Evolutionary conservation across 1,140 invertebrate species (phyloP), one percentile per base, ranked within the genome.

Genomic region (Lerema accius): DNA sequence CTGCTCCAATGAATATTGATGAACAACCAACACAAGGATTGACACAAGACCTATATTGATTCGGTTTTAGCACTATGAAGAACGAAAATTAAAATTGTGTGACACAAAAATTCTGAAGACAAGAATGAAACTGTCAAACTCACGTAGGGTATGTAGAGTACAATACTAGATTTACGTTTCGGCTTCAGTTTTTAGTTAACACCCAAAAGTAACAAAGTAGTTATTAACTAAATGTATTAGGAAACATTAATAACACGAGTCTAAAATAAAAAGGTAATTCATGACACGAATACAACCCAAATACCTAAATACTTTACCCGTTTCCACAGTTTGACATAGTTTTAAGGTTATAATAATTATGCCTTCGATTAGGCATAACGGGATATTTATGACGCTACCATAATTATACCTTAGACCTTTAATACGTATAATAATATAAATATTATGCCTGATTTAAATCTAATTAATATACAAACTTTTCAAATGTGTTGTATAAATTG

Each of bases 381-480:
- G 26, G 15, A 58, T 35, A 26, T 58, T 58, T 58, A 58, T 46
- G 42, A 46, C 28, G 26, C 55, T 59, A 59, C 55, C 55, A 37
- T 19, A 46, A 37, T 59, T 13, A 48, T 23, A 37, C 15, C 19
- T 19, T 1, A 59, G 43, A 59, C 43, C 28, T 19, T 58, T 58
- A 58, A 45, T 59, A 48, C 28, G 14, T 17, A 11, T 23, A 45
- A 59, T 48, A 46, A 59, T 48, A 59, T 59, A 59, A 59, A 59
- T 59, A 59, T 59, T 59, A 59, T 59, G 43, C 42, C 55, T 46
- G n/a, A 37, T 59, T 59, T 59, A 46, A 48, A 58, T 58, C 26
- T 58, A 58, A 58, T 58, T 46, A 59, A 59, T 48, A 32, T 48
- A 59, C 14, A 46, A 39, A 48, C 43, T 26, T 46, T 32, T 28